Conservation (phyloP, 2,888 invertebrate species). For the Coremacera marginata region DNA sequence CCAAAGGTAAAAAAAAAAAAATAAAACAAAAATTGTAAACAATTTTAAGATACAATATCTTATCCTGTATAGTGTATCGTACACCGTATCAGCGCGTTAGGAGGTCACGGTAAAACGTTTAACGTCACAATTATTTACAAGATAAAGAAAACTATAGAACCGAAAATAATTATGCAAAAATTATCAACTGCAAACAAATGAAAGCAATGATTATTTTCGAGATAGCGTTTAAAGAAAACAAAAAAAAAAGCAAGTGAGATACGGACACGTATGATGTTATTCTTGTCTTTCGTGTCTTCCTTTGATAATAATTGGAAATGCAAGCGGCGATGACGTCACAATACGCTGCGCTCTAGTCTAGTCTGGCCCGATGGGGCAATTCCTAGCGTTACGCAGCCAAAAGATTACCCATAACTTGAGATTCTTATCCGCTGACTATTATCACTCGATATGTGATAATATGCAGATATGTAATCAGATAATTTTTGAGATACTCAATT, state of each 20-base stretch:
- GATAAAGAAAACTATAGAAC: constrained; percentile 16
- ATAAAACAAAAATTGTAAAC: not conserved
- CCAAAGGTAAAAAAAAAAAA: not conserved
- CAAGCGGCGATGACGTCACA: constrained; percentile 15
- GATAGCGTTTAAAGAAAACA: not conserved
- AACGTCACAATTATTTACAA: not conserved
- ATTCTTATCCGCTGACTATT: constrained; percentile 35
- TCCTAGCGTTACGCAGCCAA: not conserved
- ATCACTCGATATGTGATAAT: too few species aligned
- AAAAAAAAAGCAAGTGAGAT: not conserved
- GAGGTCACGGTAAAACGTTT: not conserved
- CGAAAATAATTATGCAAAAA: constrained; percentile 7
- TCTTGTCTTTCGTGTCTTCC: not conserved
- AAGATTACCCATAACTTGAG: constrained; percentile 18
- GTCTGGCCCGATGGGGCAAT: not conserved
- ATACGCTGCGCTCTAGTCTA: not conserved
- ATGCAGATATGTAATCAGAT: constrained; percentile 42
- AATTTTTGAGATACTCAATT: constrained; percentile 35
- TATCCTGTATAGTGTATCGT: constrained; percentile 52
- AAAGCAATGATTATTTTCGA: constrained; percentile 4
- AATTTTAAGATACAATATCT: constrained; percentile 53
- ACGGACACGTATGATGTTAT: not conserved
- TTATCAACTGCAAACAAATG: constrained; percentile 6
- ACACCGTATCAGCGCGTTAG: constrained; percentile 52
- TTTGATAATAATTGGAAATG: not conserved